Base-by-base conservation (phyloP, 2,113 vertebrate genomes). In the Podiceps cristatus region DNA sequence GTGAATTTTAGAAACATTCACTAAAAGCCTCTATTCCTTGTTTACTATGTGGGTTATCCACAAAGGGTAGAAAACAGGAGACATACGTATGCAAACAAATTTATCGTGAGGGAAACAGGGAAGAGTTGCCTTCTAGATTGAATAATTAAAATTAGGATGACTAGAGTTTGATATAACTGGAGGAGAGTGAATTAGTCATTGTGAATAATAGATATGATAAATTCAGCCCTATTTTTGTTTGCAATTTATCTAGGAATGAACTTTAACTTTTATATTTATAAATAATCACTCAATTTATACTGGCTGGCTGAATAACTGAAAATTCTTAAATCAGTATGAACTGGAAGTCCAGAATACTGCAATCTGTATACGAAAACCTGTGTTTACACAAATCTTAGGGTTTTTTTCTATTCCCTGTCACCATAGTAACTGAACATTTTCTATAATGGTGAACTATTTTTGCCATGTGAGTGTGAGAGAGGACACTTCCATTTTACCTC, bases 361-460 rank as follows among this genome's bases (percentile, higher is more conserved):
- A 88, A 27, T 83, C 92, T 94, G 95, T 88, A 17, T 42, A 9
- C 47, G 63, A 83, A 79, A 92, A 42, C 59, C 90, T 35, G 50
- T 62, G 79, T 83, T 95, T 83, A 73, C 44, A 28, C 1, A 8
- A 49, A 40, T 66, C 42, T 15, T 37, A 60, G 60, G 1, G 11
- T 42, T 29, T 66, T 73, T 42, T 27, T 18, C 0, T 0, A 6
- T 72, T 88, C 44, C 60, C 15, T 0, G 0, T 96, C 40, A 27
- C 96, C 91, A 75, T 72, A 40, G 96, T 31, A 89, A 91, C 89
- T 2, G 52, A 76, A 69, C 40, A 31, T 60, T 90, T 96, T 72
- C 78, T 69, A 0, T 81, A 18, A 31, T 55, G 33, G 45, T 76
- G 56, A 92, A 9, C 60, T 53, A 18, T 31, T 37, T 68, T 86